These are phyloP conservation scores for Oncopodura yosiiana DNA, from an alignment of 1,140 invertebrate genomes.

Conservation along the genomic window DNA sequence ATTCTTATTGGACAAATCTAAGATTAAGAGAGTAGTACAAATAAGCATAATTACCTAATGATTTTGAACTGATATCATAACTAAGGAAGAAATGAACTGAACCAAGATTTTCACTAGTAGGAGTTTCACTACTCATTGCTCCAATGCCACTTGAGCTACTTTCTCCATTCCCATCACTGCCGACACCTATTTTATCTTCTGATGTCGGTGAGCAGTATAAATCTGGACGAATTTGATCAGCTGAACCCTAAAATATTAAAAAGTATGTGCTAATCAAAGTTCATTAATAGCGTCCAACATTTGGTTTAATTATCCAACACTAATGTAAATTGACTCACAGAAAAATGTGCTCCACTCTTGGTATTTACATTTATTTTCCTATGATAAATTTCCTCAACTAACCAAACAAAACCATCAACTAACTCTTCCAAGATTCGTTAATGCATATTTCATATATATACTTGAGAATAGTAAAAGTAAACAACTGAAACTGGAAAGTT, in stretches of 20 bases:
- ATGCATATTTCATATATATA: background rate
- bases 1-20: no score
- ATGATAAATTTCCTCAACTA: no score
- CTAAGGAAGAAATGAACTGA: constrained; percentile 30
- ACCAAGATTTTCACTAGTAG: constrained; percentile 16
- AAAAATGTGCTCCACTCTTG: no score
- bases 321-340: no score
- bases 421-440: background rate
- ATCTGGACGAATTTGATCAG: constrained; percentile 32
- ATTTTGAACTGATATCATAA: constrained; percentile 23
- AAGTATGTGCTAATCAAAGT: background rate
- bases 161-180: background rate
- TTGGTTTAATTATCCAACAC: no score
- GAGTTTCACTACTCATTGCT: no score
- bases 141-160: background rate
- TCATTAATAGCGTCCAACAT: no score
- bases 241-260: constrained; percentile 15
- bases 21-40: no score
- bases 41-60: no score
- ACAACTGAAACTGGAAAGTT: background rate
- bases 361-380: no score
- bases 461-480: background rate
- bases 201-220: no score
- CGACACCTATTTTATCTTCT: background rate
- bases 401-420: background rate